Conservation (phyloP, 2,113 vertebrate species). For the Plecotus auritus region DNA sequence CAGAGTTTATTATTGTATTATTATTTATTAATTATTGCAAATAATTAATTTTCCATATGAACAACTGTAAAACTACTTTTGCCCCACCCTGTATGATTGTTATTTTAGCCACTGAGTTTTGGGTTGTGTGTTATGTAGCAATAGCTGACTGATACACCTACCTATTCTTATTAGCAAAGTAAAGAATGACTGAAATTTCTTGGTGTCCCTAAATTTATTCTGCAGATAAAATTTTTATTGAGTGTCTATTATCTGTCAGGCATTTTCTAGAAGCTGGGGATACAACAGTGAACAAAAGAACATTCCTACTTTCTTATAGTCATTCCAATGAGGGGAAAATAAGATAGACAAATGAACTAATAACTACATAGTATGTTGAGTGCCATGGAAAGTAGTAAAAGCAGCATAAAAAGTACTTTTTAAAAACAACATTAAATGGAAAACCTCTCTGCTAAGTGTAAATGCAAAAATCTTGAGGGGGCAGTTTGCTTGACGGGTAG, state of each 20-base stretch:
- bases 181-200: not conserved
- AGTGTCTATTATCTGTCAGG: not conserved
- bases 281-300: not conserved
- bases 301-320: not conserved
- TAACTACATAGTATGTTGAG: not conserved
- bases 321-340: not conserved
- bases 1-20: not conserved
- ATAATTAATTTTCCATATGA: not conserved
- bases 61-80: not conserved
- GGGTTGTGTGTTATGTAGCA: not conserved
- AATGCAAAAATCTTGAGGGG: not conserved
- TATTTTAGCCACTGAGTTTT: not conserved
- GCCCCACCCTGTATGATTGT: not conserved
- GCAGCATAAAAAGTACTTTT: not conserved
- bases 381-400: not conserved
- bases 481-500: not conserved
- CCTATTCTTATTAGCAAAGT: not conserved
- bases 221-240: not conserved
- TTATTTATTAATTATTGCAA: not conserved
- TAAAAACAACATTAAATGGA: not conserved
- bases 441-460: not conserved
- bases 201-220: not conserved
- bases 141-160: not conserved
- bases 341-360: not conserved
- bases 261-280: not conserved